Conservation (phyloP, 2,113 vertebrate species). For the Saccopteryx bilineata region DNA sequence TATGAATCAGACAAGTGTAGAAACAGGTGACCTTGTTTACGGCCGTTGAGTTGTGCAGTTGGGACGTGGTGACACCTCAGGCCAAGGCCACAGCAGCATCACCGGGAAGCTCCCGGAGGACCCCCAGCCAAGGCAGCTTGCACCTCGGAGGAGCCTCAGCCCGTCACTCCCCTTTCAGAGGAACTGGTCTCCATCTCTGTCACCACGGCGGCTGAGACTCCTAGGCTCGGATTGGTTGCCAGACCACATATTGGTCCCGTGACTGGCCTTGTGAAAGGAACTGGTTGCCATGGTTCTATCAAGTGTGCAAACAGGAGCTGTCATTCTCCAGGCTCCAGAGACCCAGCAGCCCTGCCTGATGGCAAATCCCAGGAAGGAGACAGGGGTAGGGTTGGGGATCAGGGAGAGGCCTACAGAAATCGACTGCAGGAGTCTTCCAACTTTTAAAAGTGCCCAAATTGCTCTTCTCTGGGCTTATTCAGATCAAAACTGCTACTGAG, state of each 20-base stretch:
- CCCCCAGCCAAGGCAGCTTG: background rate
- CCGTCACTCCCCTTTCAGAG: background rate
- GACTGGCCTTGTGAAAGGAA: background rate
- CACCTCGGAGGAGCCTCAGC: background rate
- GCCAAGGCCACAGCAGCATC: background rate
- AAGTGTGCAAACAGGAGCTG: conserved; percentile 57
- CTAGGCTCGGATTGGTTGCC: conserved; percentile 64
- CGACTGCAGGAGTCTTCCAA: background rate
- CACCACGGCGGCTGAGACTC: conserved; percentile 67
- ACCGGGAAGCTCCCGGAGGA: conserved; percentile 47
- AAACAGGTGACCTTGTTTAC: background rate
- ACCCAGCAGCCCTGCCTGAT: background rate
- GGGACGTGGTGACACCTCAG: background rate
- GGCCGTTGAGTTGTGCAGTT: background rate
- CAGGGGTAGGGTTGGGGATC: background rate
- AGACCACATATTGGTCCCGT: background rate
- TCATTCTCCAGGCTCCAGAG: conserved; percentile 26
- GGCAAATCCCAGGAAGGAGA: conserved; percentile 43
- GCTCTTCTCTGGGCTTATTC: background rate
- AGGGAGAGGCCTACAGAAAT: background rate
- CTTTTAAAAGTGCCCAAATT: background rate
- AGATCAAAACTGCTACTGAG: background rate
- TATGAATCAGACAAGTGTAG: background rate
- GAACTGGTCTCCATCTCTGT: conserved; percentile 5
- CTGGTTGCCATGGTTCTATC: conserved; percentile 63